Evolutionary conservation across 2,113 vertebrate species (phyloP).

Genomic region (Candoia aspera): DNA sequence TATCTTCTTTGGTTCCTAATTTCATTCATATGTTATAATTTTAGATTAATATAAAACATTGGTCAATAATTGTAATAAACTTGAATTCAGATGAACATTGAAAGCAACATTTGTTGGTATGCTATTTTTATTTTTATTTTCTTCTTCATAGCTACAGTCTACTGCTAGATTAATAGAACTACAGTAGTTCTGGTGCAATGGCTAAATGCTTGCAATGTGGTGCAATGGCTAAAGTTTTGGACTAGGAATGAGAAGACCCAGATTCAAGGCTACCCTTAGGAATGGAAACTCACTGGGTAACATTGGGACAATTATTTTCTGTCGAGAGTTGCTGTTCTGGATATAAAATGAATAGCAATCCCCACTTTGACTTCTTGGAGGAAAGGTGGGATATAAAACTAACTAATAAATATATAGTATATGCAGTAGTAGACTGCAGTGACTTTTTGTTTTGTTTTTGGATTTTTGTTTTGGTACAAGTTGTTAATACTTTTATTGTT

Average conservation of each 20-base stretch:
- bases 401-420: no score
- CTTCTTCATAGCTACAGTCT: neutral
- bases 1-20: neutral
- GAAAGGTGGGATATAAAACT: no score
- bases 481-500: neutral
- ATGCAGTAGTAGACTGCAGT: neutral
- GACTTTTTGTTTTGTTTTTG: neutral
- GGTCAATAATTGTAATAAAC: neutral
- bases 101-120: neutral
- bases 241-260: no score
- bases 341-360: no score
- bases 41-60: neutral
- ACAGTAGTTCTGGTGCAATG: neutral
- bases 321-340: no score
- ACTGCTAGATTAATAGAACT: neutral
- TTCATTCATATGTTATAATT: neutral
- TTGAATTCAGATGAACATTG: neutral
- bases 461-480: neutral
- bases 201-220: no score
- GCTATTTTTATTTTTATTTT: neutral
- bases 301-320: no score
- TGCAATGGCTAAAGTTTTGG: no score
- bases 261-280: no score
- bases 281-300: no score
- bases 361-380: no score